Evolutionary conservation across 2,113 vertebrate genomes (phyloP).

Genomic region (Hemiscyllium ocellatum): DNA sequence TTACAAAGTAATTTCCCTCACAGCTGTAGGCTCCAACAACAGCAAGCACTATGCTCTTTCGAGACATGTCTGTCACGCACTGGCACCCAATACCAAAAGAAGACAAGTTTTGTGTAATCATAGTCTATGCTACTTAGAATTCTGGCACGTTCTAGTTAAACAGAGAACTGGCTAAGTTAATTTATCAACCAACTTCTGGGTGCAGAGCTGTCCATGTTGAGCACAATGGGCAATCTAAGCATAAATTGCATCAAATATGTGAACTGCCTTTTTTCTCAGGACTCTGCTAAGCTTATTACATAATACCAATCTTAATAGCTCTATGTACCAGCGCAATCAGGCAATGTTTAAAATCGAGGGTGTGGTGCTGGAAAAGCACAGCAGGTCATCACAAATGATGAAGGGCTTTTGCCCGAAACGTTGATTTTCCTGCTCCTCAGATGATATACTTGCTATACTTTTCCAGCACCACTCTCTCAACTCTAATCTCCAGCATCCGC

Average conservation of each 20-base stretch:
- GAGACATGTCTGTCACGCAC: conserved; percentile 55
- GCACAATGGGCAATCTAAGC: not conserved
- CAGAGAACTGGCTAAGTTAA: not conserved
- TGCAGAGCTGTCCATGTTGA: not conserved
- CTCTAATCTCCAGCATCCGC: no score
- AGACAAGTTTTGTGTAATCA: conserved; percentile 34
- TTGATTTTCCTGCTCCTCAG: no score
- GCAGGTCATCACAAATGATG: no score
- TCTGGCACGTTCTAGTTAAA: not conserved
- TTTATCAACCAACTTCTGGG: not conserved
- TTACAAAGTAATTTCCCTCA: conserved; percentile 42
- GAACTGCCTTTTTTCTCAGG: not conserved
- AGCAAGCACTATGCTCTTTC: conserved; percentile 48
- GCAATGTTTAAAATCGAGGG: no score
- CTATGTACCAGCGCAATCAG: not conserved
- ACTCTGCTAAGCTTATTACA: not conserved
- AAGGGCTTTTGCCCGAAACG: no score
- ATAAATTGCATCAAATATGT: not conserved
- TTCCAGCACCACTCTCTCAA: no score
- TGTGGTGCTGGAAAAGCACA: no score
- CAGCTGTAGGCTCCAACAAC: conserved; percentile 50
- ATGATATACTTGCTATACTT: no score
- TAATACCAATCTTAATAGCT: not conserved
- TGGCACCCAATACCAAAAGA: conserved; percentile 49
- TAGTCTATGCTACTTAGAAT: not conserved